A percentile compares a stretch with the other conserved stretches of the same genome.
phyloP scores from a whole-genome alignment of 2,113 vertebrate genomes.

The Oncorhynchus tshawytscha region DNA sequence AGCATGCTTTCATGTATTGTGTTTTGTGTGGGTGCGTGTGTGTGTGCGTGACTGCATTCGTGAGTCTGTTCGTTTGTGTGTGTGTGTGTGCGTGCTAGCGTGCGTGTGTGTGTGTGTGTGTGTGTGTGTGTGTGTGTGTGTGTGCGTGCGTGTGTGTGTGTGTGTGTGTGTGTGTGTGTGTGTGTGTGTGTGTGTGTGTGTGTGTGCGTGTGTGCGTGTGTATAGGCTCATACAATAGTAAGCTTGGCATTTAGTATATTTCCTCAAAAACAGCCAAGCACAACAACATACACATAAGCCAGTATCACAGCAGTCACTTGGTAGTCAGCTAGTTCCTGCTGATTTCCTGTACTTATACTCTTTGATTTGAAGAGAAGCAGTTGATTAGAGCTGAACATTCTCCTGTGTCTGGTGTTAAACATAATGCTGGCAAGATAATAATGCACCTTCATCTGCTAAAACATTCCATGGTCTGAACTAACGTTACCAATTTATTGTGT shows the following conservation, averaged over 20 bases:
- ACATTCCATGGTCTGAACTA: background rate
- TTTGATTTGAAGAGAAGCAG: background rate
- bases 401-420: background rate
- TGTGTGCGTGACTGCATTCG: background rate
- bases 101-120: background rate
- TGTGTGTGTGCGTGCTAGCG: background rate
- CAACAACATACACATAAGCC: background rate
- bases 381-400: background rate
- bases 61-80: background rate
- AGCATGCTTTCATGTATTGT: slow-evolving; percentile 31
- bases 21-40: background rate
- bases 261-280: background rate
- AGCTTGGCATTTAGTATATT: too few species aligned
- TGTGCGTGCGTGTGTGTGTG: background rate
- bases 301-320: too few species aligned
- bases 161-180: background rate
- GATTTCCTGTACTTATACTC: too few species aligned
- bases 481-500: background rate
- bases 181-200: background rate
- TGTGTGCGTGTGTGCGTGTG: too few species aligned
- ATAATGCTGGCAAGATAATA: background rate
- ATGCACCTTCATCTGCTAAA: background rate
- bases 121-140: background rate
- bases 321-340: too few species aligned
- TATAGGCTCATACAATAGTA: too few species aligned